Percentiles rank a stretch among this genome's conserved stretches.
phyloP scores from a whole-genome alignment of 2,113 vertebrate genomes.

The Symphodus melops region DNA sequence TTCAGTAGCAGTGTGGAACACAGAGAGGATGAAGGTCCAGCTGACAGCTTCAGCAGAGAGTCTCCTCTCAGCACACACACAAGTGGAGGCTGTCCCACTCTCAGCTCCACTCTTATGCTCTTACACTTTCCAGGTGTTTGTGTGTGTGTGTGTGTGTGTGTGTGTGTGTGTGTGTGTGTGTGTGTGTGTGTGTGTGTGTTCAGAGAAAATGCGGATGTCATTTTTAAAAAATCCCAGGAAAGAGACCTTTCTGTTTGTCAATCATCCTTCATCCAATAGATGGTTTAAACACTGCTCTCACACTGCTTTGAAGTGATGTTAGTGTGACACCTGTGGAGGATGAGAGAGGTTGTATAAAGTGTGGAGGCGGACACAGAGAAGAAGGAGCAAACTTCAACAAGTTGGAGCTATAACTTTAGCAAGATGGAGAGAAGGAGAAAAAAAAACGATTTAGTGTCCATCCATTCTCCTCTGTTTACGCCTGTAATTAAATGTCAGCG shows the following conservation, averaged over 20 bases:
- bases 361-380: background rate
- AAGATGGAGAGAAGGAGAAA: background rate
- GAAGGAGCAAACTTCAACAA: background rate
- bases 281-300: background rate
- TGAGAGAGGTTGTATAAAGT: background rate
- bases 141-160: background rate
- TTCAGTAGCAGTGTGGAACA: slow-evolving; percentile 14
- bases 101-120: slow-evolving; percentile 8
- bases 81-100: slow-evolving; percentile 7
- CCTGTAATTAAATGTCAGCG: slow-evolving; percentile 38
- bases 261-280: no score
- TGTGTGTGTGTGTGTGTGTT: background rate
- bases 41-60: slow-evolving; percentile 30
- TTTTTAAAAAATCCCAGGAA: no score
- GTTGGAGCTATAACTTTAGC: background rate
- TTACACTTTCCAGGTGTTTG: background rate
- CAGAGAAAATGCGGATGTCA: no score
- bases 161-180: background rate
- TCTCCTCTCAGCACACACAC: background rate
- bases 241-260: no score
- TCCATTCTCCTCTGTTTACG: slow-evolving; percentile 4
- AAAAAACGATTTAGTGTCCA: background rate
- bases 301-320: background rate
- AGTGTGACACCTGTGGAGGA: background rate
- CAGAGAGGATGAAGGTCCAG: slow-evolving; percentile 18